Base-by-base conservation (phyloP, 2,113 vertebrate species). In the Candoia aspera region DNA sequence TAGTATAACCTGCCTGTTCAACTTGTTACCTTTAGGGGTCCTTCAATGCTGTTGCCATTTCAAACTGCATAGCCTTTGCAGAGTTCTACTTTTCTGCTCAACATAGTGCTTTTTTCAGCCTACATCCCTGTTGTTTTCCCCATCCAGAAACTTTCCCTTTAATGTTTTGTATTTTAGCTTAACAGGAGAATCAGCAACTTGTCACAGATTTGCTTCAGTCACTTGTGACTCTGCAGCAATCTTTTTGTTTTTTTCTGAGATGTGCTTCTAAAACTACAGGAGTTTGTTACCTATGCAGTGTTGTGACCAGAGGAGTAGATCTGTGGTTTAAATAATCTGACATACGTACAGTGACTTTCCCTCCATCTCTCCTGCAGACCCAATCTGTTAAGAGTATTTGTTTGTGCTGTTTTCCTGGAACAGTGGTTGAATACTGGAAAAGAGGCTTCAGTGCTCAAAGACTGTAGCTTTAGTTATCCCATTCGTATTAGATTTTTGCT, bases 151-250 rank as follows among this genome's bases (percentile, higher is more conserved):
- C 9, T 85, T 85, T 85, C 46, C 42, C 33, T 79, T 79, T 79
- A 79, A 79, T 37, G 64, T 73, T 73, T 73, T 95, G 92, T 93
- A 89, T 92, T 96, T 95, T 93, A 96, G 95, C 94, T 79, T 95
- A 96, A 92, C 91, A 95, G 95, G 95, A 95, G 92, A 95, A 95
- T 92, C 91, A 95, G 93, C 94, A 95, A 59, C 95, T 93, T 95
- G 92, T 95, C 95, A 95, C 93, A 93, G 94, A 46, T 17, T 15
- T 49, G 37, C 42, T 46, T 84, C 13, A 46, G 55, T 90, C 13
- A 29, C 37, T 29, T 3, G 42, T 90, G 23, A 46, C 54, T 11
- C 23, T 8, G 5, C 57, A 42, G 21, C 12, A 29, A 15, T 62
- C 9, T 37, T 21, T 60, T 88, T 88, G 64, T 46, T 46, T 55